Base-by-base conservation (phyloP, 1,140 invertebrate species). In the Cyphomyrmex costatus region DNA sequence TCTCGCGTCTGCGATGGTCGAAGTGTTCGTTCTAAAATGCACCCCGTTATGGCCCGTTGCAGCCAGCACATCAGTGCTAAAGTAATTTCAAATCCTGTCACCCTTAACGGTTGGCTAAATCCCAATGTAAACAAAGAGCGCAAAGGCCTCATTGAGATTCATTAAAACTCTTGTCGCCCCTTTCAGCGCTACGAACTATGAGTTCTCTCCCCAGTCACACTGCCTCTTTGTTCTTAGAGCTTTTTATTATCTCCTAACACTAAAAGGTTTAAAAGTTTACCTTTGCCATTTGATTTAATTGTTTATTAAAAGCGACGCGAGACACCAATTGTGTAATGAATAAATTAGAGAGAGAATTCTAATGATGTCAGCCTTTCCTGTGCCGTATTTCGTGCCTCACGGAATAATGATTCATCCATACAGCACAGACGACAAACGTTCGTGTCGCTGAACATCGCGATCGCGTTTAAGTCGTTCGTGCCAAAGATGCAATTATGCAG, bases 71-170 rank as follows among this genome's bases (percentile, higher is more conserved):
- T 66, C 46, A 66, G 66, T 56, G 74, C 90, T 92, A 87, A 90
- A 91, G 90, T 89, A 92, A 93, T 93, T 92, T 92, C 85, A 85
- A 88, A 91, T 91, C 83, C 86, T 78, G 86, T 70, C 86, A 73
- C 84, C 77, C 89, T 87, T 89, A 86, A 91, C 77, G 90, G 91
- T 92, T 91, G 85, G 73, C 68, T 86, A 89, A 91, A 86, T 66
- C 74, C 78, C 65, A 21, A 70, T 49, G 88, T 88, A 93, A 93
- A 92, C 90, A 92, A 92, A 89, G 93, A 91, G 89, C 88, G 83
- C 58, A 76, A 19, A 53, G 88, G 80, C 36, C 70, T 86, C 86
- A 89, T 93, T 92, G 88, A 90, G 93, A 92, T 93, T 92, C 90
- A 92, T 92, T 91, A 88, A 92, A 88, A 85, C 33, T 49, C 71